phyloP scores from a whole-genome alignment of 2,113 vertebrate species.

The Gallinago paraguaiae region DNA sequence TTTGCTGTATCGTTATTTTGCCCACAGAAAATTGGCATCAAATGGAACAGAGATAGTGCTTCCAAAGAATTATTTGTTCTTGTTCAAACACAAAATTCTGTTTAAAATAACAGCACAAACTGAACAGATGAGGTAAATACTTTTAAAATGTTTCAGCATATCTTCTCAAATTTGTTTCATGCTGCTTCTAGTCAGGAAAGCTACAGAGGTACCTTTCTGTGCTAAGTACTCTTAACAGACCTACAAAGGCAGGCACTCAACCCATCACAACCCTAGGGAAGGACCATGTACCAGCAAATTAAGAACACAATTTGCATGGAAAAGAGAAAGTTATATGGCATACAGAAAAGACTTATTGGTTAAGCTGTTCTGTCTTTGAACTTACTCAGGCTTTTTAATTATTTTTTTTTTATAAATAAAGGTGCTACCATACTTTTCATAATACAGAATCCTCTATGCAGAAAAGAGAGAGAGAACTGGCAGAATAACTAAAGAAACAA shows the following conservation, averaged over 20 bases:
- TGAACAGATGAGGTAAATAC: background rate
- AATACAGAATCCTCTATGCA: background rate
- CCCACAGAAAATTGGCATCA: background rate
- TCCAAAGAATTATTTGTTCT: background rate
- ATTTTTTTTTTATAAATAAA: background rate
- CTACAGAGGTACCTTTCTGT: background rate
- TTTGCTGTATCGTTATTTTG: background rate
- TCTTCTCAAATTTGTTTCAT: background rate
- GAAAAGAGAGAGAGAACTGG: background rate
- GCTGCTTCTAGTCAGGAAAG: background rate
- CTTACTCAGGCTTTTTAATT: background rate
- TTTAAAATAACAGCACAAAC: rapidly evolving
- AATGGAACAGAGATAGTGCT: background rate
- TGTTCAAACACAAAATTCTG: background rate
- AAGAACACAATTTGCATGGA: background rate
- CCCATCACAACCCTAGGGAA: background rate
- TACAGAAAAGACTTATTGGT: background rate
- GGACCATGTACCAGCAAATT: background rate
- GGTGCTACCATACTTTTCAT: background rate
- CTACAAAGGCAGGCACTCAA: background rate
- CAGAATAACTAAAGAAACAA: background rate
- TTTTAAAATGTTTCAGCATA: background rate
- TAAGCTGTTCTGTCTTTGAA: background rate
- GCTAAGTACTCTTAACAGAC: background rate
- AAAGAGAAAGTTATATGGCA: background rate